Evolutionary conservation across 2,888 invertebrate genomes (phyloP).

Genomic region (Saturnia pavonia): DNA sequence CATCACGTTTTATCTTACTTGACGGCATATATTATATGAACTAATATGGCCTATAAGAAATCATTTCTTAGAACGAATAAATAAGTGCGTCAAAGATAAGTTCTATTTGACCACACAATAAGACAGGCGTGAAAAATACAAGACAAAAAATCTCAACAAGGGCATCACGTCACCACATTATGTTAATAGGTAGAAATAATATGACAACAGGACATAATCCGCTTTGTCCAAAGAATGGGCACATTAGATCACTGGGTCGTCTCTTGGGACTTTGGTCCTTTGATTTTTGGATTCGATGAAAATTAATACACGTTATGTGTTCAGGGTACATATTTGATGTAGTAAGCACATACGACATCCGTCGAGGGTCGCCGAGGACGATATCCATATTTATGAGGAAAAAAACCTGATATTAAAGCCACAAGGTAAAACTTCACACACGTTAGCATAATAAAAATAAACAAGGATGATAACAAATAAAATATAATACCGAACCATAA

Average conservation of each 20-base stretch:
- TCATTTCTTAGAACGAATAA: conserved; percentile 41
- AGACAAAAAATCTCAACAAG: conserved; percentile 60
- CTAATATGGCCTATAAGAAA: conserved; percentile 32
- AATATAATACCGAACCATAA: conserved; percentile 27
- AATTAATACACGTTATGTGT: conserved; percentile 62
- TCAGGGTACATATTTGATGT: conserved; percentile 62
- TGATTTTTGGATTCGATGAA: conserved; percentile 75
- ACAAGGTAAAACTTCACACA: conserved; percentile 26
- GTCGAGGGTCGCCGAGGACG: conserved; percentile 27
- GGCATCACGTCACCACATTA: conserved; percentile 72
- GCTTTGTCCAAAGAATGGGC: conserved; percentile 71
- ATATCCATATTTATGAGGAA: conserved; percentile 47
- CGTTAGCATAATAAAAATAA: conserved; percentile 30
- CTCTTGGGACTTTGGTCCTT: conserved; percentile 67
- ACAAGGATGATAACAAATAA: conserved; percentile 24
- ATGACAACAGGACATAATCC: conserved; percentile 78
- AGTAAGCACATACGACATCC: conserved; percentile 27
- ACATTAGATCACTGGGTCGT: conserved; percentile 59
- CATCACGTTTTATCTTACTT: conserved; percentile 44
- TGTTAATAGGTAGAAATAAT: conserved; percentile 68
- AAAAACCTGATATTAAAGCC: conserved; percentile 34
- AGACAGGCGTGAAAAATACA: conserved; percentile 52
- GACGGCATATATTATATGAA: conserved; percentile 38
- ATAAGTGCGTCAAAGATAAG: conserved; percentile 47
- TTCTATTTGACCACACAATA: conserved; percentile 57